Evolutionary conservation across 2,113 vertebrate species (phyloP).

Genomic region (Periophthalmus modestus): DNA sequence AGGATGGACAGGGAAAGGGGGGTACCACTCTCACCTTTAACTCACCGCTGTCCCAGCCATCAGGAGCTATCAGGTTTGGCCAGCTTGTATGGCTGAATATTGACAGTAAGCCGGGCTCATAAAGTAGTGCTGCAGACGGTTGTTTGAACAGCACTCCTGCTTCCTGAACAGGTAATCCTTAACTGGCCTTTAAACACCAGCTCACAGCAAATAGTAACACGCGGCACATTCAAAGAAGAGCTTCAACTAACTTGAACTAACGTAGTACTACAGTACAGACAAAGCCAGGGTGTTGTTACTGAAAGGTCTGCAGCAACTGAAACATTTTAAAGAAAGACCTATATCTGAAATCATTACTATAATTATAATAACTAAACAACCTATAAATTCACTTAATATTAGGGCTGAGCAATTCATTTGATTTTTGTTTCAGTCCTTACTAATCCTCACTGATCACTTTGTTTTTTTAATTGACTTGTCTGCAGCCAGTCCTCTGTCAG

Average conservation of each 20-base stretch:
- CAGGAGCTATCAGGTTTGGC: neutral
- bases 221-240: constrained; percentile 4
- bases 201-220: constrained; percentile 17
- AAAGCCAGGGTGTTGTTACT: neutral
- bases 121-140: constrained; percentile 30
- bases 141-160: constrained; percentile 43
- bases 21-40: constrained; percentile 61
- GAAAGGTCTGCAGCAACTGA: neutral
- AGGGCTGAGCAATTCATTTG: no score
- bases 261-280: neutral
- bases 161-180: constrained; percentile 68
- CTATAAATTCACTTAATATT: no score
- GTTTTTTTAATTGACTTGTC: no score
- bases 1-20: constrained; percentile 32
- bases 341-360: neutral
- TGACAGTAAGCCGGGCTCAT: constrained; percentile 31
- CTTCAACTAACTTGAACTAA: neutral
- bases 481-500: no score
- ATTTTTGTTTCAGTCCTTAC: no score
- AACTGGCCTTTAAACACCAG: constrained; percentile 50
- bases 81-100: constrained; percentile 22
- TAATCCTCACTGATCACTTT: no score
- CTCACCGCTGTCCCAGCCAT: constrained; percentile 29
- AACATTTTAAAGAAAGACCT: neutral
- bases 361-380: neutral